These are phyloP conservation scores for Canis aureus DNA, from an alignment of 2,113 vertebrate genomes.

Conservation along the genomic window DNA sequence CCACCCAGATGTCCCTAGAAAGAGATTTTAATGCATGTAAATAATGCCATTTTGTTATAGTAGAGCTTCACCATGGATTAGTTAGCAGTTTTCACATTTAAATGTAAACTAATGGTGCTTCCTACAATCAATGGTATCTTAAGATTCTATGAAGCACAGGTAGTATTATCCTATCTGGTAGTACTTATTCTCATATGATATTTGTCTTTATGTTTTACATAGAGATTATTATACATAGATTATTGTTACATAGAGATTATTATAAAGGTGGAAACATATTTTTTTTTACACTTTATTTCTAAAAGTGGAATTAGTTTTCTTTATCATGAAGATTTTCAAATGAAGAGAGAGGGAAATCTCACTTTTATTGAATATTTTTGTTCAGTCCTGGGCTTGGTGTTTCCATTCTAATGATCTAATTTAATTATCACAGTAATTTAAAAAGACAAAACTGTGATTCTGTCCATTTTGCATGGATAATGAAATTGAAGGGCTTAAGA, in stretches of 20 bases:
- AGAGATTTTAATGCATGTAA: neutral
- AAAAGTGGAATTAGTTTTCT: neutral
- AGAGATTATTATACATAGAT: neutral
- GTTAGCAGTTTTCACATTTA: neutral
- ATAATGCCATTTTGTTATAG: neutral
- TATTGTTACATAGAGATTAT: neutral
- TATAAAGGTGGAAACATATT: neutral
- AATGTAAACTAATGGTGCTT: neutral
- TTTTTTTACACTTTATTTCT: neutral
- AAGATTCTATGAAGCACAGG: neutral
- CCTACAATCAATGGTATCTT: neutral
- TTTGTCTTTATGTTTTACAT: neutral
- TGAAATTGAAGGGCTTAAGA: neutral
- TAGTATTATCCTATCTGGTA: neutral
- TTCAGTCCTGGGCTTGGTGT: neutral
- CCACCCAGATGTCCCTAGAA: too few relatives aligned
- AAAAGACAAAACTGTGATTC: neutral
- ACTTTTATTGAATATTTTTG: constrained; percentile 23
- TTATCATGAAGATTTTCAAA: constrained; percentile 10
- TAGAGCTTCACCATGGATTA: neutral
- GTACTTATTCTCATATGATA: neutral
- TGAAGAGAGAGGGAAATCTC: neutral
- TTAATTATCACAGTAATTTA: neutral
- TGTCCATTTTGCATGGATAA: neutral
- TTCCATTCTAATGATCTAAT: neutral